Percentiles rank a stretch among this genome's conserved stretches.
Evolutionary conservation across 2,113 vertebrate genomes (phyloP).

Genomic region (Lathamus discolor): DNA sequence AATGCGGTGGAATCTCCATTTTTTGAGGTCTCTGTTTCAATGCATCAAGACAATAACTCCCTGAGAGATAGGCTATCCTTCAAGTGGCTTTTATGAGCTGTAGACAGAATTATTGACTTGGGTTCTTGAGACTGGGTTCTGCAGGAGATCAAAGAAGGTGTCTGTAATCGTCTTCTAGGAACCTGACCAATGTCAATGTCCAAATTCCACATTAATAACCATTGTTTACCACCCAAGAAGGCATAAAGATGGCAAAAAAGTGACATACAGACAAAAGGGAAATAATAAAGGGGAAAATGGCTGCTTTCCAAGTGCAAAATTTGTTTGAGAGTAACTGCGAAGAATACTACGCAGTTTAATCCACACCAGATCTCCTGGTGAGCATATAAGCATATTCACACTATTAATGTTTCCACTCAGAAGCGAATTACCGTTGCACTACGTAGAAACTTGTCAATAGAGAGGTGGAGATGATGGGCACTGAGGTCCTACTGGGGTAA

Average conservation of each 20-base stretch:
- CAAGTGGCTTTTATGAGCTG: constrained; percentile 43
- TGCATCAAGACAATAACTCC: constrained; percentile 17
- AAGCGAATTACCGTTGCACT: background rate
- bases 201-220: background rate
- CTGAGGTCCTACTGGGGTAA: background rate
- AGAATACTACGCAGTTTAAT: background rate
- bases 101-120: constrained; percentile 40
- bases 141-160: constrained; percentile 40
- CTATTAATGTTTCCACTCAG: background rate
- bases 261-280: background rate
- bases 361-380: background rate
- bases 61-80: constrained; percentile 41
- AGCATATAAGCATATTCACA: background rate
- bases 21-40: constrained; percentile 6
- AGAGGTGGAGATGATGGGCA: background rate
- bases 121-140: background rate
- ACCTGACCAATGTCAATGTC: background rate
- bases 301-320: background rate
- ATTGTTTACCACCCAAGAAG: constrained; percentile 19
- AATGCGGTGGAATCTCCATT: background rate
- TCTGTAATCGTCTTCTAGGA: background rate
- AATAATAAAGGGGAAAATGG: background rate
- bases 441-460: background rate
- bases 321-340: background rate
- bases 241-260: background rate